Percentiles rank a stretch among this genome's conserved stretches.
Evolutionary conservation across 2,113 vertebrate species (phyloP).

Genomic region (Alouatta palliata): DNA sequence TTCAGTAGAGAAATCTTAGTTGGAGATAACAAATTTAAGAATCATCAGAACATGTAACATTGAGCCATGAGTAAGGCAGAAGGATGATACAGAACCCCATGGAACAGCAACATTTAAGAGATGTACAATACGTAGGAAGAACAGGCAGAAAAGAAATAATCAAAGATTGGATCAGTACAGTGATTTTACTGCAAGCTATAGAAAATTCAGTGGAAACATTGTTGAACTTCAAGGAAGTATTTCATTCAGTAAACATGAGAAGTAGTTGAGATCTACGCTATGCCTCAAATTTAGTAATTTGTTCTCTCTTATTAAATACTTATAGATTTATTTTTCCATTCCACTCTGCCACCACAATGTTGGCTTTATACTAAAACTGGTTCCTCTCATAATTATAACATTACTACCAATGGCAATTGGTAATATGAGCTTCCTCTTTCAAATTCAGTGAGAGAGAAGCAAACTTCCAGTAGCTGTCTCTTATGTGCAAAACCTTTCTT

Average conservation of each 20-base stretch:
- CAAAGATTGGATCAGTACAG: neutral
- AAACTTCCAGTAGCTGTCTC: neutral
- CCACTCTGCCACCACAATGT: neutral
- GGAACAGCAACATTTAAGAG: neutral
- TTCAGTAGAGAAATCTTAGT: neutral
- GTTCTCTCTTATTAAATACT: neutral
- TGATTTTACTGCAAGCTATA: neutral
- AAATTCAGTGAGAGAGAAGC: neutral
- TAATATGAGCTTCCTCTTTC: neutral
- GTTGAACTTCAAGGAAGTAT: neutral
- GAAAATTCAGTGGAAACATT: neutral
- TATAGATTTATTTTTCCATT: neutral
- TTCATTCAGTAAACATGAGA: neutral
- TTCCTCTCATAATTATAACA: neutral
- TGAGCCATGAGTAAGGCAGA: neutral
- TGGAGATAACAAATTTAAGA: neutral
- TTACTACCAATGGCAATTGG: neutral
- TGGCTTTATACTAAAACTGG: neutral
- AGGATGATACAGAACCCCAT: neutral
- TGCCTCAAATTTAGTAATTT: neutral
- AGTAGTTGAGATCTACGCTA: neutral
- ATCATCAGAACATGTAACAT: neutral
- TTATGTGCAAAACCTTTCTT: neutral
- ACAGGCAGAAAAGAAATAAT: neutral
- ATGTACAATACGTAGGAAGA: neutral